A percentile compares a stretch with the other conserved stretches of the same genome.
Conservation (phyloP, 2,888 invertebrate species). For the Phortica okadai region DNA sequence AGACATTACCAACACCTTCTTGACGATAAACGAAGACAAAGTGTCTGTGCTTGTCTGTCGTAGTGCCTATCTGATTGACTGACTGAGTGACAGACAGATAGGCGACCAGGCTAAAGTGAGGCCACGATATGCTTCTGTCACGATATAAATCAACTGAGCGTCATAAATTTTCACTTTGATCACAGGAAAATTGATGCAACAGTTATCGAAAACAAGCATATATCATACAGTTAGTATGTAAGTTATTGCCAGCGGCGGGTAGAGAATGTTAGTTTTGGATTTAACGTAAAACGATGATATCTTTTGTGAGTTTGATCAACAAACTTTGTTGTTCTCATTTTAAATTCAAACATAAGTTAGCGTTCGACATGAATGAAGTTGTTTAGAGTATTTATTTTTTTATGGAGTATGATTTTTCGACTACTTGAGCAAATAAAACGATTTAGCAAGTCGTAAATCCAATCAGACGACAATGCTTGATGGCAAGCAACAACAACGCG, state of each 20-base stretch:
- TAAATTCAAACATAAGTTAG: slow-evolving; percentile 1
- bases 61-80: background rate
- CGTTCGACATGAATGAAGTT: background rate
- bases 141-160: slow-evolving; percentile 67
- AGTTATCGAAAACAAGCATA: slow-evolving; percentile 18
- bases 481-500: background rate
- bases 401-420: slow-evolving; percentile 19
- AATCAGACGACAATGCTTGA: background rate
- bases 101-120: background rate
- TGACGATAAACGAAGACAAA: background rate
- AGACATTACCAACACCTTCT: slow-evolving; percentile 13
- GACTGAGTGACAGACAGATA: background rate
- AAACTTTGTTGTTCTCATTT: background rate
- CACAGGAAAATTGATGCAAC: slow-evolving; percentile 11
- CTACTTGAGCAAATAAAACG: slow-evolving; percentile 32
- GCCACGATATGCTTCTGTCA: slow-evolving; percentile 14
- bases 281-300: too few relatives aligned
- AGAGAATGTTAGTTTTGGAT: too few relatives aligned
- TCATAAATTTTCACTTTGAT: slow-evolving; percentile 44
- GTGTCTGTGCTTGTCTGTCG: slow-evolving; percentile 2
- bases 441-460: slow-evolving; percentile 26
- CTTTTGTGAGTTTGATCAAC: too few relatives aligned
- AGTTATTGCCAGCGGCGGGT: too few relatives aligned
- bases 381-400: slow-evolving; percentile 12
- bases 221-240: too few relatives aligned